Base-by-base conservation (phyloP, 2,888 invertebrate species). In the Apamea anceps region DNA sequence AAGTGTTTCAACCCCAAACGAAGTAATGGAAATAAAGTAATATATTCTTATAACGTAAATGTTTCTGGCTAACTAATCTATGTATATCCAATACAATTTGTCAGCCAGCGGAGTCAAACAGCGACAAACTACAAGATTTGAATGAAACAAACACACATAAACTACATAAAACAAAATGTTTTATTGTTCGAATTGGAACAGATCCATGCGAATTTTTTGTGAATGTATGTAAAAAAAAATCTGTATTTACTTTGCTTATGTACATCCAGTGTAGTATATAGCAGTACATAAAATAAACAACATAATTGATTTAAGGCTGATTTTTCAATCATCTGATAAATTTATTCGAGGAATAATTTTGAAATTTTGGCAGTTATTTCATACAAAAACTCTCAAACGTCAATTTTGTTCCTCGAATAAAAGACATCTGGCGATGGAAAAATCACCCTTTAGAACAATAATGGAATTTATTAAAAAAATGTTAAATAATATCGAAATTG, bases 61-160 rank as follows among this genome's bases (percentile, higher is more conserved):
- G n/a, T 74, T 66, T 28, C 0, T 45, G 0, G 1, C 18, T 25
- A 75, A 42, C 12, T 70, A 70, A 60, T 48, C 15, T 51, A 37
- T 12, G 5, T n/a, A n/a, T n/a, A n/a, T n/a, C 7, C 21, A 77
- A 67, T 37, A 45, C 32, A 81, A 77, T 37, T 62, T 13, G 60
- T 45, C 54, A 76, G 48, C 48, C 54, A 70, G 48, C 48, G 18
- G n/a, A 10, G 45, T 18, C 18, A 28, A 82, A 84, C 12, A 68
- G 32, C 8, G 72, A 32, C 65, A 70, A 84, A 67, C 63, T 65
- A 37, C 72, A 79, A 85, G 80, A 79, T 73, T 79, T 85, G 60
- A 51, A 70, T 73, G 51, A 70, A 70, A 85, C 65, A 82, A 82
- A 82, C 18, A 63, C 15, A 42, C 7, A 28, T 4, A 25, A 42